These are phyloP conservation scores for Sminthopsis crassicaudata DNA, from an alignment of 2,113 vertebrate species.

Conservation along the genomic window DNA sequence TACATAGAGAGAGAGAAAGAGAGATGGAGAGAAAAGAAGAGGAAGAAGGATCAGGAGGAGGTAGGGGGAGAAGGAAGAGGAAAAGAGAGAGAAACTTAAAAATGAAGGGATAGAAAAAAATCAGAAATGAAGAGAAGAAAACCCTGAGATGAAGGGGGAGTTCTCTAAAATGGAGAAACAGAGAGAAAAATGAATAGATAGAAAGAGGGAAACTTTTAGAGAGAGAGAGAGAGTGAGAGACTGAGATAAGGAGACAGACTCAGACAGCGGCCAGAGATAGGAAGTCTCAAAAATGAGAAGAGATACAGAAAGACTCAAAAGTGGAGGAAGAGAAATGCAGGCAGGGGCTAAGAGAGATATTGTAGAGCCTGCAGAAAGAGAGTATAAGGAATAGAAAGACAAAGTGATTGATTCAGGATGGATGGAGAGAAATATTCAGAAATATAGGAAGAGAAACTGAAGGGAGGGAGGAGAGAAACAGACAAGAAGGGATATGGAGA, in stretches of 20 bases:
- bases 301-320: neutral
- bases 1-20: neutral
- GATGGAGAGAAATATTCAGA: neutral
- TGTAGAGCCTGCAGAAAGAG: neutral
- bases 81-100: neutral
- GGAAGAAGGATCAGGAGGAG: neutral
- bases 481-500: neutral
- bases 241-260: no score
- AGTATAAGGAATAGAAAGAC: neutral
- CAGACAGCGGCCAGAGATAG: no score
- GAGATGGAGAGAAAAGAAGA: neutral
- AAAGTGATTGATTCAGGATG: neutral
- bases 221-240: fast-evolving
- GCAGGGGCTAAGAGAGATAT: neutral
- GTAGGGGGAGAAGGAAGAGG: no score
- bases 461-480: neutral
- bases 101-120: no score
- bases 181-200: no score
- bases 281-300: no score
- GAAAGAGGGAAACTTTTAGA: neutral
- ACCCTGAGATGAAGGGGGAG: no score
- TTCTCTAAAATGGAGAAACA: neutral
- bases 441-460: neutral
- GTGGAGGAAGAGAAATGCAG: neutral
- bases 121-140: neutral